Evolutionary conservation across 2,888 invertebrate genomes (phyloP), one percentile per base, ranked within the genome.

Genomic region (Perizoma affinitatum): DNA sequence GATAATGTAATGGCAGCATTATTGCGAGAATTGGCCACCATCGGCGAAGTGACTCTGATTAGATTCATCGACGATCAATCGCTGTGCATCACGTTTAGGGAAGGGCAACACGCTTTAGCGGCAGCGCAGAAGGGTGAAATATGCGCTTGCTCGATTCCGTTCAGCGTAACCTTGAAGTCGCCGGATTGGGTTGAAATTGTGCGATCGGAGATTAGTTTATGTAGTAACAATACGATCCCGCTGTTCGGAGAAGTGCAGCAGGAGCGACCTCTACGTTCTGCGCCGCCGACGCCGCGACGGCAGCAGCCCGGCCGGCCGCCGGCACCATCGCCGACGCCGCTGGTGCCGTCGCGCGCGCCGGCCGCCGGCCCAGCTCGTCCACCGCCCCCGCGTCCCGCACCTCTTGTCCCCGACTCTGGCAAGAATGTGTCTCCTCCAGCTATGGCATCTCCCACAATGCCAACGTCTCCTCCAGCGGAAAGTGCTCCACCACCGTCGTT

Each of bases 11-110:
- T 97, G 93, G 95, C 95, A 60, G 95, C 95, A 5, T 88, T 98
- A 35, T 92, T 98, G 58, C 96, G 96, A 78, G 96, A 96, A 76
- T 93, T 98, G 57, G 95, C 96, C 0, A 96, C 96, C 70, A 95
- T 97, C 74, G 98, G 98, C 5, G 97, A 97, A 85, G 97, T 98
- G 0, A 96, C 98, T 50, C 93, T 98, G 48, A 97, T 98, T 5
- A 94, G 98, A 66, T 98, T 98, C 86, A 96, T 98, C 10, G 97
- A 96, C 34, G 96, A 93, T 45, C 83, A 86, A 57, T 96, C 96
- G 10, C 95, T 99, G 92, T 97, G 97, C 95, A 95, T 99, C 35
- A 98, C 98, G 6, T 98, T 98, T 82, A 94, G 97, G 71, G 97
- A 97, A 77, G 98, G 98, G 0, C 96, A 96, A 78, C 95, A 96